Base-by-base conservation (phyloP, 64 coral and sea anemone genomes). In the Montipora cactus region DNA sequence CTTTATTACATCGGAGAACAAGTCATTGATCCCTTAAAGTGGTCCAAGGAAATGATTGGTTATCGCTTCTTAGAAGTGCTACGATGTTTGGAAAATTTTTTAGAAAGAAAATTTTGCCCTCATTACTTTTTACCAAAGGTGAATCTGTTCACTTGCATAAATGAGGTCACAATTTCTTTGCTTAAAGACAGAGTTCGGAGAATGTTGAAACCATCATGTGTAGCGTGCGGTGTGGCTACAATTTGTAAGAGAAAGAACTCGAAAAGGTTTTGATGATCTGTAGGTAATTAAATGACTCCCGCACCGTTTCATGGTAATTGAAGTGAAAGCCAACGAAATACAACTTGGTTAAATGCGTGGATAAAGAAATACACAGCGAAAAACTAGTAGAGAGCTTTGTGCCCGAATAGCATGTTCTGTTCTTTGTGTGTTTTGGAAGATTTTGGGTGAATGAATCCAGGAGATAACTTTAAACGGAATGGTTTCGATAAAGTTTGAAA, bases 171-270 rank as follows among this genome's bases (percentile, higher is more conserved):
- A 49, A 79, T 97, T 61, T 88, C 92, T n/a, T 77, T 80, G 53
- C 49, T 97, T 6, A 97, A 92, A 83, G 95, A 97, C 66, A 97
- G 81, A 94, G 74, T 97, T 25, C 80, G 95, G 11, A 86, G 78
- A 45, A 91, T 94, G 64, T 47, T 92, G 8, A 97, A 76, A 22
- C 95, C 95, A 83, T 91, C 95, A 3, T 97, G 95, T 57, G 93
- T 90, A 8, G 95, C 95, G 12, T 97, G 95, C 69, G 73, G 92
- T 21, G 55, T 97, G 5, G 78, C 89, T 71, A 86, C 64, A 72
- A 86, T 86, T 21, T 86, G 82, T 51, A 86, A 71, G 21, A 86
- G 46, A 12, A 25, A 59, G 44, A n/a, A 20, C 21, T 71, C 20
- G 68, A 5, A n/a, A 71, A n/a, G 18, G 0, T 18, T 68, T 68